Conservation (phyloP, 2,888 invertebrate genomes). For the Ditylenchus weischeri region DNA sequence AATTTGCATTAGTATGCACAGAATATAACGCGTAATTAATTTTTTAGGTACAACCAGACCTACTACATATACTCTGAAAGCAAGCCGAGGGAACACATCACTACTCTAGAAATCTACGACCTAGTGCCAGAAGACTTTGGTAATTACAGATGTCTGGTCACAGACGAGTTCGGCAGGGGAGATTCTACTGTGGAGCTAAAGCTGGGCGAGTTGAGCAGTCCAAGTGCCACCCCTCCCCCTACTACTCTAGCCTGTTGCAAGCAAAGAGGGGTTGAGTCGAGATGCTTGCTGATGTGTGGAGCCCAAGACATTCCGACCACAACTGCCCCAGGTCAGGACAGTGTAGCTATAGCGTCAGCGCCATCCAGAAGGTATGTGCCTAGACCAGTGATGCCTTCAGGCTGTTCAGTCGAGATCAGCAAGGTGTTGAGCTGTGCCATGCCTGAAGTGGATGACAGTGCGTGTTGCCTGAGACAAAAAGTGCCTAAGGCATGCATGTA, state of each 20-base stretch:
- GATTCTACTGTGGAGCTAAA: constrained; percentile 24
- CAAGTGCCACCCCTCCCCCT: constrained; percentile 28
- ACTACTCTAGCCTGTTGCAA: constrained; percentile 39
- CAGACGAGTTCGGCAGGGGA: constrained; percentile 36
- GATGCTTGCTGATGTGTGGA: constrained; percentile 40
- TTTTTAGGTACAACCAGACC: constrained; percentile 20
- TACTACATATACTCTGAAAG: constrained; percentile 31
- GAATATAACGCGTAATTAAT: not conserved
- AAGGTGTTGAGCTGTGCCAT: constrained; percentile 45
- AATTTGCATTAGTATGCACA: not conserved
- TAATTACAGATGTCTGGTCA: constrained; percentile 34
- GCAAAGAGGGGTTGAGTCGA: constrained; percentile 28
- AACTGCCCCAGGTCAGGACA: not conserved
- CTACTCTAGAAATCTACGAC: constrained; percentile 33
- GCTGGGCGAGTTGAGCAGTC: constrained; percentile 1
- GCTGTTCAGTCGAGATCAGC: constrained; percentile 36
- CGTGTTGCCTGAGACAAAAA: constrained; percentile 22
- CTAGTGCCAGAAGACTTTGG: constrained; percentile 33
- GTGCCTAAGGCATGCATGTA: constrained; percentile 39
- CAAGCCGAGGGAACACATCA: constrained; percentile 37
- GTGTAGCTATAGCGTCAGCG: constrained; percentile 13
- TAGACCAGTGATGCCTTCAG: constrained; percentile 36
- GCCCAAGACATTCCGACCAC: constrained; percentile 17
- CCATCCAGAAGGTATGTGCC: constrained; percentile 30
- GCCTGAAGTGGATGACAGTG: constrained; percentile 32